phyloP scores from a whole-genome alignment of 2,888 invertebrate genomes.

The Ferdinandea cuprea region DNA sequence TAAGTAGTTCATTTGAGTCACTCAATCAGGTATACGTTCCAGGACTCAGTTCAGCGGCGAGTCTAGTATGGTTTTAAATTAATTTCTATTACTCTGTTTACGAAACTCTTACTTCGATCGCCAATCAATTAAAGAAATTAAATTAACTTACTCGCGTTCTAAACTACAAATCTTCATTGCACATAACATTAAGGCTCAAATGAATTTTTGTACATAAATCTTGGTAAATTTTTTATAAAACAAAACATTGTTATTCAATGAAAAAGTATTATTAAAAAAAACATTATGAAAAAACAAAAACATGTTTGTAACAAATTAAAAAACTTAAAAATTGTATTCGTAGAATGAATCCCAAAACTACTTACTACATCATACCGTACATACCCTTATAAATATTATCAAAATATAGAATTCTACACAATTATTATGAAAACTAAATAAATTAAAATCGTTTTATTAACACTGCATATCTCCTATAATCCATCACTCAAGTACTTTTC shows the following conservation, averaged over 20 bases:
- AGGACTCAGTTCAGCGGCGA: no score
- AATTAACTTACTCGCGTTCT: no score
- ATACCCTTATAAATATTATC: slow-evolving; percentile 26
- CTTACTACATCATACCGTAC: slow-evolving; percentile 12
- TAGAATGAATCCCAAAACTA: slow-evolving; percentile 4
- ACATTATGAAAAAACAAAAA: slow-evolving; percentile 5
- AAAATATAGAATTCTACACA: slow-evolving; percentile 22
- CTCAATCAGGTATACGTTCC: no score
- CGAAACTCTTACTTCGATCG: no score
- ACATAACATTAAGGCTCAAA: slow-evolving; percentile 16
- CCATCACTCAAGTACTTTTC: slow-evolving; percentile 1
- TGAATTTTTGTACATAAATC: slow-evolving; percentile 37
- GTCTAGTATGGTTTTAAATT: no score
- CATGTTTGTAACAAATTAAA: slow-evolving; percentile 26
- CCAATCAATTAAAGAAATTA: no score
- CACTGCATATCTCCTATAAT: slow-evolving; percentile 61
- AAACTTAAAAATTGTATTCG: slow-evolving; percentile 12
- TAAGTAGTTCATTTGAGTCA: no score
- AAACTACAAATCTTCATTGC: no score
- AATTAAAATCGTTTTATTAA: slow-evolving; percentile 20
- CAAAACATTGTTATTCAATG: not conserved
- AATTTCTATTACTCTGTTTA: no score
- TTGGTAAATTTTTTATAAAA: slow-evolving; percentile 33
- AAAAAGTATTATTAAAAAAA: not conserved
- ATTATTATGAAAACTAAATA: not conserved